Conservation (phyloP, 2,888 invertebrate genomes). For the Lacanobia wlatinum region DNA sequence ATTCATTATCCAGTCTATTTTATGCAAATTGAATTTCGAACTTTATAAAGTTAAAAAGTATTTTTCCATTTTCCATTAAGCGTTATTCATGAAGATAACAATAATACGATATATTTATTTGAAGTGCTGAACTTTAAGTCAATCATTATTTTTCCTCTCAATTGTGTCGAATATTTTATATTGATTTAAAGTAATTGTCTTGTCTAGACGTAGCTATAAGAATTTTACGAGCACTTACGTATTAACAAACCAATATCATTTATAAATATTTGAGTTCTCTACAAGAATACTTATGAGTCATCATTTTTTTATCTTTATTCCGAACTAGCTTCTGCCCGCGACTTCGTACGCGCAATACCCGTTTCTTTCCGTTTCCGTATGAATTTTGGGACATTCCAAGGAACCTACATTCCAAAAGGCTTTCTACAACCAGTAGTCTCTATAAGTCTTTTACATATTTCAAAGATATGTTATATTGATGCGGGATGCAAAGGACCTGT, state of each 20-base stretch:
- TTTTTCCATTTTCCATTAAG: constrained; percentile 9
- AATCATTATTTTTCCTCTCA: background rate
- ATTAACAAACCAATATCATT: background rate
- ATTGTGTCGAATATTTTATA: background rate
- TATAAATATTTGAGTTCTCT: too few relatives aligned
- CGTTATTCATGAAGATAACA: constrained; percentile 6
- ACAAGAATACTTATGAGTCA: too few relatives aligned
- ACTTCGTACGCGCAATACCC: too few relatives aligned
- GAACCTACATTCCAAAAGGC: too few relatives aligned
- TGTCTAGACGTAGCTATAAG: background rate
- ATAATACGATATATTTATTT: constrained; percentile 10
- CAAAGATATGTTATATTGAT: too few relatives aligned
- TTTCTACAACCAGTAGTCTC: too few relatives aligned
- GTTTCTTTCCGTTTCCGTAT: too few relatives aligned
- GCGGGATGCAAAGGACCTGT: too few relatives aligned
- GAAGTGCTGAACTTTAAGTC: background rate
- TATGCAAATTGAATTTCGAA: constrained; percentile 27
- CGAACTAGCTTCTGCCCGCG: too few relatives aligned
- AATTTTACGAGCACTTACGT: background rate
- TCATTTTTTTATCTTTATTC: too few relatives aligned
- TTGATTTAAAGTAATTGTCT: background rate
- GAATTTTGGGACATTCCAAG: too few relatives aligned
- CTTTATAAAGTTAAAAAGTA: constrained; percentile 19
- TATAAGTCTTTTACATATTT: too few relatives aligned
- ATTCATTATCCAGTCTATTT: background rate